Percentiles rank a stretch among this genome's conserved stretches.
These are phyloP conservation scores for Diglossa cyanea DNA, from an alignment of 2,797 vertebrate genomes.

Conservation along the genomic window DNA sequence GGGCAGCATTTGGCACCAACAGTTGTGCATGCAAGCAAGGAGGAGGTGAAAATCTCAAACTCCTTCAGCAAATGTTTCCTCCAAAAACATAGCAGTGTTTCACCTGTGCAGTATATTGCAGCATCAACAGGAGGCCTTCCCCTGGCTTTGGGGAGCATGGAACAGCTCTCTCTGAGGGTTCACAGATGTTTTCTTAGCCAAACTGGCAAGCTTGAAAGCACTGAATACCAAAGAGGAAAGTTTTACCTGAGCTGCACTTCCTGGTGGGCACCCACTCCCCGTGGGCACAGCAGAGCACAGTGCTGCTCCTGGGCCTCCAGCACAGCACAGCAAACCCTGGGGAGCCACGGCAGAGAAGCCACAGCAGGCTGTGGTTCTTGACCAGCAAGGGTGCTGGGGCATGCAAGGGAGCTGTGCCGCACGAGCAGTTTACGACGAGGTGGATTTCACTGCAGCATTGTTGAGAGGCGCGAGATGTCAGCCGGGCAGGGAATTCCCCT, in stretches of 20 bases:
- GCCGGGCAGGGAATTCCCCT: constrained; percentile 2
- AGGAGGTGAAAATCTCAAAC: not conserved
- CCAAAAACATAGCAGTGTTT: not conserved
- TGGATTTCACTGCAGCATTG: constrained; percentile 38
- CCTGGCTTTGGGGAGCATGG: not conserved
- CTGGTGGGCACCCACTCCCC: not conserved
- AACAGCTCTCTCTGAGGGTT: not conserved
- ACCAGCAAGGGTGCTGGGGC: not conserved
- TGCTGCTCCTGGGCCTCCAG: not conserved
- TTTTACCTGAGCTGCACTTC: accelerated
- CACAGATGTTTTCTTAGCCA: not conserved
- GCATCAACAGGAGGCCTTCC: not conserved
- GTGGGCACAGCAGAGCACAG: accelerated
- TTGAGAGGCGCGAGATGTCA: constrained; percentile 39
- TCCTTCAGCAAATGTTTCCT: not conserved
- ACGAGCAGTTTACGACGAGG: not conserved
- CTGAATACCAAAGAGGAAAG: not conserved
- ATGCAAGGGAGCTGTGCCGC: not conserved
- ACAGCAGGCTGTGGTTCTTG: not conserved
- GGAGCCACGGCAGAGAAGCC: not conserved
- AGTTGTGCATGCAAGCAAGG: not conserved
- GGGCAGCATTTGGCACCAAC: not conserved
- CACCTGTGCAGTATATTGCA: not conserved
- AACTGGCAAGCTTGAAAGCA: not conserved
- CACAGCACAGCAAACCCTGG: not conserved